These are phyloP conservation scores for Rhadina sibilatrix DNA, from an alignment of 2,113 vertebrate genomes.

Conservation along the genomic window DNA sequence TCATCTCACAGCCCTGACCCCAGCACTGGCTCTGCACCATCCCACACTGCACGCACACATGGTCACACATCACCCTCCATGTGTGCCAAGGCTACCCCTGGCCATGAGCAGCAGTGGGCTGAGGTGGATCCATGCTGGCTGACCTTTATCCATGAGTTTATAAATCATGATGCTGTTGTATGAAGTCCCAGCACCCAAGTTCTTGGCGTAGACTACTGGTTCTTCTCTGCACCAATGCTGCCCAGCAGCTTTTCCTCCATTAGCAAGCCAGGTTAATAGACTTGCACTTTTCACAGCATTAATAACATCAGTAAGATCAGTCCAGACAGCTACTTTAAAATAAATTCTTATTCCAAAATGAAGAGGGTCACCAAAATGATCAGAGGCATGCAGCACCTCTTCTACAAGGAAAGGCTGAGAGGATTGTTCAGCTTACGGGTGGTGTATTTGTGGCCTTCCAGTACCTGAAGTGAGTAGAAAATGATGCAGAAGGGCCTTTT, in stretches of 20 bases:
- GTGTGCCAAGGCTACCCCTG: neutral
- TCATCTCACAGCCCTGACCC: neutral
- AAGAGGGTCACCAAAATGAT: neutral
- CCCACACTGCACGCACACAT: accelerated
- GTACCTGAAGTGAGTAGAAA: neutral
- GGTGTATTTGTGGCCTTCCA: no score
- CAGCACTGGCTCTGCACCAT: accelerated
- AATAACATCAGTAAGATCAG: neutral
- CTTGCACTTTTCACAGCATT: neutral
- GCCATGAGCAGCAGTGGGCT: neutral
- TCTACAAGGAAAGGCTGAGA: neutral
- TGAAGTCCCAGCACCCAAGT: neutral
- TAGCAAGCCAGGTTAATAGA: neutral
- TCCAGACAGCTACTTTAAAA: neutral
- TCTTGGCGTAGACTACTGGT: neutral
- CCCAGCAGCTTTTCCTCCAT: neutral
- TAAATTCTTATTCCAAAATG: neutral
- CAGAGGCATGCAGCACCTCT: neutral
- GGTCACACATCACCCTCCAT: neutral
- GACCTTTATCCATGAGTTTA: neutral
- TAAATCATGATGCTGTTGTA: neutral
- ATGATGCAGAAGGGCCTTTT: neutral
- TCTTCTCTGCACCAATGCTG: neutral
- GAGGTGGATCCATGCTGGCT: no score
- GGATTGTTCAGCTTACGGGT: neutral